Base-by-base conservation (phyloP, 2,797 vertebrate genomes). In the Enteromius unitaeniatus region DNA sequence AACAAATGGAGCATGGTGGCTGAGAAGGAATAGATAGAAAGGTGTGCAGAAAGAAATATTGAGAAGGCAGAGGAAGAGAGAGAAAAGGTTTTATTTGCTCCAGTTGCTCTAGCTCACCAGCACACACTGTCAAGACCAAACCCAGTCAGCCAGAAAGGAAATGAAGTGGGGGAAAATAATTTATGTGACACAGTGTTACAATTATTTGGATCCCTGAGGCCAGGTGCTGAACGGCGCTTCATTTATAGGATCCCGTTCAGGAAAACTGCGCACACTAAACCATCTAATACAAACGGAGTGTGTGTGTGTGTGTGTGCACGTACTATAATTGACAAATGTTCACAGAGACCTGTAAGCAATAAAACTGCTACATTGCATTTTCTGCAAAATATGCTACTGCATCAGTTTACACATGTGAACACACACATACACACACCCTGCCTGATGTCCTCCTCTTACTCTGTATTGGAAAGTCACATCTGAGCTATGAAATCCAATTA, bases 401-500 rank as follows among this genome's bases (percentile, higher is more conserved):
- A 78, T 83, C 47, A 69, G 4, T 83, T 82, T 65, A 67, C 45
- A 74, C 68, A 26, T 11, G 7, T 34, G 11, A n/a, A 5, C 47
- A 55, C 37, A 72, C 40, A 23, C 79, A 49, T 40, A 26, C 42
- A 75, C 58, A 23, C 42, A 74, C 28, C 19, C 28, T 45, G 31
- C 45, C 53, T 76, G 62, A 85, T 53, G n/a, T 64, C 21, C 65
- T 79, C 34, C 72, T 53, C n/a, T 37, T 26, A 19, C 28, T 55
- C 58, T 85, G 68, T 82, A 79, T 89, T 85, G 86, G 86, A 90
- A 87, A 84, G 84, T 90, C 89, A 88, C 85, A 83, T 89, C 90
- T 90, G 88, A 85, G 74, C 87, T 70, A 85, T 74, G 77, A 79
- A 87, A 82, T 86, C 90, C 90, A 93, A 93, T 94, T 93, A 93